Evolutionary conservation across 2,888 invertebrate genomes (phyloP).

Genomic region (Drosophila flavopinicola): DNA sequence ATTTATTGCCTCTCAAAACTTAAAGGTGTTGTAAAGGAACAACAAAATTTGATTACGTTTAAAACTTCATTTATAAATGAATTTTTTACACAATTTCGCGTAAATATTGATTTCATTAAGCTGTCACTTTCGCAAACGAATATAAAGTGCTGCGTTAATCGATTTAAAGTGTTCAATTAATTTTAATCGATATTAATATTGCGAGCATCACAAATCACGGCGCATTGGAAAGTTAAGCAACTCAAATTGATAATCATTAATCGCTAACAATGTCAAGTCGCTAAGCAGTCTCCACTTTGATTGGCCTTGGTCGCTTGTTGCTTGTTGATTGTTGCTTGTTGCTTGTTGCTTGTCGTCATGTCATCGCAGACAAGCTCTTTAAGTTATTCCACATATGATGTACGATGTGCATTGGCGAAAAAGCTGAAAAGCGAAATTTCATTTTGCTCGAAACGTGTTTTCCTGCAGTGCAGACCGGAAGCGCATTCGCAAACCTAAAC

Average conservation of each 20-base stretch:
- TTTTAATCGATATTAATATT: slow-evolving; percentile 6
- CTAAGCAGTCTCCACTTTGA: slow-evolving; percentile 42
- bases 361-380: slow-evolving; percentile 44
- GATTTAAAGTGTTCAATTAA: slow-evolving; percentile 26
- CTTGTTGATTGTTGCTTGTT: slow-evolving; percentile 9
- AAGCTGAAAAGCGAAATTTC: slow-evolving; percentile 57
- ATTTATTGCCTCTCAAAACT: no score
- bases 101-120: no score
- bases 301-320: slow-evolving; percentile 40
- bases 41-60: no score
- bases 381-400: slow-evolving; percentile 27
- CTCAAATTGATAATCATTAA: slow-evolving; percentile 54
- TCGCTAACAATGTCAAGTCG: slow-evolving; percentile 58
- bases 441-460: slow-evolving; percentile 70
- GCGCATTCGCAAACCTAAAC: slow-evolving; percentile 71
- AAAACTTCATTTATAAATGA: no score
- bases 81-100: no score
- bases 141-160: slow-evolving; percentile 15
- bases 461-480: slow-evolving; percentile 67
- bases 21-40: no score
- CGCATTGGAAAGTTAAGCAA: slow-evolving; percentile 10
- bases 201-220: slow-evolving; percentile 3
- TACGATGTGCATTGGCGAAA: slow-evolving; percentile 41
- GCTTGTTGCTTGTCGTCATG: slow-evolving; percentile 31
- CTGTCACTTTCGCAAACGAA: neutral